Percentiles rank a stretch among this genome's conserved stretches.
phyloP scores from a whole-genome alignment of 2,113 vertebrate species.

The Xenopus borealis region DNA sequence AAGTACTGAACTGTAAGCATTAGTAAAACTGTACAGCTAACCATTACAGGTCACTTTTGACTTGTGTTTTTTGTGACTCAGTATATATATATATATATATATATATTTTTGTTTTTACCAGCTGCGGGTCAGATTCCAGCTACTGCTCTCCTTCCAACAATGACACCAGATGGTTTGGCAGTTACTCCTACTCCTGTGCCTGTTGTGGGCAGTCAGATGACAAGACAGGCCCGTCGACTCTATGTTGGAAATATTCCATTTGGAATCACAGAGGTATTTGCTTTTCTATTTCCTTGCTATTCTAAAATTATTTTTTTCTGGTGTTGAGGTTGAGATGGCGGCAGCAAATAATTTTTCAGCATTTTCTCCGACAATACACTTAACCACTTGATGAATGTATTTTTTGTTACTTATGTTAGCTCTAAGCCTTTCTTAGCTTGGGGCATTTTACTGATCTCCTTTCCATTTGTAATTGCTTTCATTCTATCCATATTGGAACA shows the following conservation, averaged over 20 bases:
- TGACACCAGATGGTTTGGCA: constrained; percentile 86
- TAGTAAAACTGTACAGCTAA: too few species aligned
- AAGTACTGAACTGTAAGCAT: too few species aligned
- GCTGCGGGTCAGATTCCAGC: constrained; percentile 93
- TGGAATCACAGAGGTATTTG: constrained; percentile 84
- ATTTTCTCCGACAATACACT: background rate
- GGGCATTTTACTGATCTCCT: too few species aligned
- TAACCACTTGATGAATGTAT: background rate
- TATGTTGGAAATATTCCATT: constrained; percentile 93
- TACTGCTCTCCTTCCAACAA: constrained; percentile 86
- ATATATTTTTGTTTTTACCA: constrained; percentile 39
- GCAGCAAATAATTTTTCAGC: too few species aligned
- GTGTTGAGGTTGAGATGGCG: background rate
- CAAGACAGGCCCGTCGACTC: constrained; percentile 83
- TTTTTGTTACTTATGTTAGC: background rate
- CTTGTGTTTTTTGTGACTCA: too few species aligned
- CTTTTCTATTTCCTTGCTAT: background rate
- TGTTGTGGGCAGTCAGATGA: constrained; percentile 92
- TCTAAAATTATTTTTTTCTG: background rate
- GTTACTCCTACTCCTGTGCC: constrained; percentile 87
- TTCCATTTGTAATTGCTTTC: too few species aligned
- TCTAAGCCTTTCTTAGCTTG: too few species aligned
- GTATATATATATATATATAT: too few species aligned
- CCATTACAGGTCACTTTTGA: too few species aligned
- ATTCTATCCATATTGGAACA: too few species aligned